A percentile compares a stretch with the other conserved stretches of the same genome.
These are phyloP conservation scores for Ommatoiulus sabulosus DNA, from an alignment of 2,888 invertebrate species.

Conservation along the genomic window DNA sequence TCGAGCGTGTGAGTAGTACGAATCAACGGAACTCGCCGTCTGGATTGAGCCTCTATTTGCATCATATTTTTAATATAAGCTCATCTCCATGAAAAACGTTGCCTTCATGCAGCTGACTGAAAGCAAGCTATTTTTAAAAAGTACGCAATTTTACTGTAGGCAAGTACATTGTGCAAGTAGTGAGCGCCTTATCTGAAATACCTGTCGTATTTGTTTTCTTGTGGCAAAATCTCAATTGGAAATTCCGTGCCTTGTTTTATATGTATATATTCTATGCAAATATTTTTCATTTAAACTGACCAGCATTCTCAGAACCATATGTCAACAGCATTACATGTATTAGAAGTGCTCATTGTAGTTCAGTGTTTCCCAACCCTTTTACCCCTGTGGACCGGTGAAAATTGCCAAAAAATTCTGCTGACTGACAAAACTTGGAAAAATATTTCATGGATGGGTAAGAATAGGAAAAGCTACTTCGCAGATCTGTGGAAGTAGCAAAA, in stretches of 20 bases:
- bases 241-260: conserved; percentile 9
- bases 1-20: conserved; percentile 17
- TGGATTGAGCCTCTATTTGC: not conserved
- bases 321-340: not conserved
- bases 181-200: not conserved
- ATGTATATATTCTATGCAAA: conserved; percentile 45
- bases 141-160: not conserved
- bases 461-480: too few species aligned
- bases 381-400: too few species aligned
- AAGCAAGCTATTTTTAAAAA: not conserved
- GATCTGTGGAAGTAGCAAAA: too few species aligned
- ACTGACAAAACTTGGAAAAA: too few species aligned
- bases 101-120: not conserved
- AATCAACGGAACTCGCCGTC: not conserved
- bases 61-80: not conserved
- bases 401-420: too few species aligned
- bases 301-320: not conserved
- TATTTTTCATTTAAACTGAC: not conserved
- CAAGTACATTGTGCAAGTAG: not conserved
- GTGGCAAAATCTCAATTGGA: conserved; percentile 22
- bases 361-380: too few species aligned
- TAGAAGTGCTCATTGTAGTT: conserved; percentile 26
- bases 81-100: conserved; percentile 17
- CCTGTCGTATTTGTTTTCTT: not conserved
- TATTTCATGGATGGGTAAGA: too few species aligned